These are phyloP conservation scores for Norana najaformis DNA, from an alignment of 2,888 invertebrate genomes.

Conservation along the genomic window DNA sequence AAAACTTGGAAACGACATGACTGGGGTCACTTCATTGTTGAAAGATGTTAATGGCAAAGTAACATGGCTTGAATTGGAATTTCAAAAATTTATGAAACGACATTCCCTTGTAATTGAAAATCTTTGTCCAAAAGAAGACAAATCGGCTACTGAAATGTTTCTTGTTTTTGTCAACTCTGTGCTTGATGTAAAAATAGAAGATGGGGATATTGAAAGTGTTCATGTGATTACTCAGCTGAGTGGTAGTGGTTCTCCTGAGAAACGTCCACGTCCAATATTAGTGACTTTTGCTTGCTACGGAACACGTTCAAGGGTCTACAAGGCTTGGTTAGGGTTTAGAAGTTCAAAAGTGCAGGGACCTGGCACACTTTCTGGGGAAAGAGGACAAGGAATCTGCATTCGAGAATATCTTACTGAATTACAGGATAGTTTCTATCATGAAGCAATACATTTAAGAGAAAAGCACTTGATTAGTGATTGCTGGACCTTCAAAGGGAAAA, in stretches of 20 bases:
- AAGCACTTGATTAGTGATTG: slow-evolving; percentile 32
- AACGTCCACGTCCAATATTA: slow-evolving; percentile 34
- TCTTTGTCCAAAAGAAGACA: slow-evolving; percentile 37
- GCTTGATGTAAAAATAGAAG: slow-evolving; percentile 24
- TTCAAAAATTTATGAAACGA: slow-evolving; percentile 31
- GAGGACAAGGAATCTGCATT: slow-evolving; percentile 33
- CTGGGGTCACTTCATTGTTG: background rate
- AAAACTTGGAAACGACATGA: background rate
- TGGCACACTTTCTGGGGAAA: slow-evolving; percentile 28
- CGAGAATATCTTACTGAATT: slow-evolving; percentile 34
- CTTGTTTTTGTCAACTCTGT: slow-evolving; percentile 33
- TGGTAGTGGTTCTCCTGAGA: slow-evolving; percentile 30
- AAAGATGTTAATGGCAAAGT: slow-evolving; percentile 10
- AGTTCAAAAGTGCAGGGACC: slow-evolving; percentile 19
- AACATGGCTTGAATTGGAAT: slow-evolving; percentile 30
- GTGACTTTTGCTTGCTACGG: slow-evolving; percentile 37
- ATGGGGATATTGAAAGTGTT: slow-evolving; percentile 28
- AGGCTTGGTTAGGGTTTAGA: slow-evolving; percentile 34
- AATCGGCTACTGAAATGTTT: slow-evolving; percentile 30
- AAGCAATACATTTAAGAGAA: slow-evolving; percentile 30
- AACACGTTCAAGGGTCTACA: slow-evolving; percentile 30
- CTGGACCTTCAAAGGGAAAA: slow-evolving; percentile 37
- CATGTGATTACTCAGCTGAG: background rate
- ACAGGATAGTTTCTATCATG: slow-evolving; percentile 32
- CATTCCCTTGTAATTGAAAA: slow-evolving; percentile 37